Base-by-base conservation (phyloP, 2,888 invertebrate species). In the Amblyjoppa fuscipennis region DNA sequence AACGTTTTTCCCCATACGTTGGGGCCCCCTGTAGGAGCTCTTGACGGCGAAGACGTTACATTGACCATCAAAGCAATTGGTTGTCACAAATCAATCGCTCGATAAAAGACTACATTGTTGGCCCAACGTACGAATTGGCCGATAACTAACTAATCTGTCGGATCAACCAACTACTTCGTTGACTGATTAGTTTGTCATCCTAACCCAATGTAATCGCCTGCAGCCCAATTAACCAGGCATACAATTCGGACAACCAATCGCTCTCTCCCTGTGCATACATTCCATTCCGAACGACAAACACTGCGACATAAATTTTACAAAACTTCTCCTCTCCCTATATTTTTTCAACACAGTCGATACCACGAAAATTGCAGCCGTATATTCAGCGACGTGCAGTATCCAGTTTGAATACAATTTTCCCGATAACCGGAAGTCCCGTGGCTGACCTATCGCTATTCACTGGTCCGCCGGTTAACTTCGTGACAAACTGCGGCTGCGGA, bases 401-500 rank as follows among this genome's bases (percentile, higher is more conserved):
- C 49, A 41, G 66, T 49, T 28, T 53, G 77, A 80, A 77, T 80
- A 75, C 79, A 81, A 84, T 81, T 83, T 79, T 51, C 70, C 77
- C 64, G 71, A 78, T 75, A 66, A 59, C 70, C 81, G 82, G 79
- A 86, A 86, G 80, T 87, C 64, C 71, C 68, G 70, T 77, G 82
- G 81, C 64, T 71, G 79, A 84, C 84, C 84, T 76, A 84, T 86
- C 84, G 80, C 77, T 74, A 83, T 86, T 81, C 77, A 75, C 76
- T 76, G 78, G 81, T 78, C 81, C 76, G 78, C 66, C 59, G 51
- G 64, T 81, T 66, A 87, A 87, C 78, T 85, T 79, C 73, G 86
- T 84, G 84, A 86, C 86, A 87, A 87, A 86, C 87, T 86, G 84
- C 84, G 86, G 68, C 53, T 81, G 84, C 53, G 66, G 68, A 76